Evolutionary conservation across 2,113 vertebrate genomes (phyloP), one percentile per base, ranked within the genome.

Genomic region (Isurus oxyrinchus): DNA sequence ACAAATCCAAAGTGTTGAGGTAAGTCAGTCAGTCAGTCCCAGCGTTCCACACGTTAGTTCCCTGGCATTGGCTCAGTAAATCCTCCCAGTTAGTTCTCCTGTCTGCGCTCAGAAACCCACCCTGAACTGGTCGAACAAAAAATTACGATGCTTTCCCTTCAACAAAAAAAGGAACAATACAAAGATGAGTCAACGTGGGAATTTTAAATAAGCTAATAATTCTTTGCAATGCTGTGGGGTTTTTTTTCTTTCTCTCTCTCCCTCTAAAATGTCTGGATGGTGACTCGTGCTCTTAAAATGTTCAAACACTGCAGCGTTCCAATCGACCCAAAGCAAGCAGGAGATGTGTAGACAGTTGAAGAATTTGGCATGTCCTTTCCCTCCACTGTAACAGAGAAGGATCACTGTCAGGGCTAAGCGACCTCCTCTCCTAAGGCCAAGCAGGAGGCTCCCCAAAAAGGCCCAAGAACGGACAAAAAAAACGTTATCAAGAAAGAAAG

Each of bases 261-360:
- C 14, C 87, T 31, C 53, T 55, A 31, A 84, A 84, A 84, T 19
- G 27, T 35, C 57, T 19, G 35, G 90, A 40, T 49, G 59, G 59
- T 63, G 19, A 63, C 4, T 8, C 35, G 5, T 6, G 13, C 4
- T 94, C 16, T 49, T 40, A 2, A 63, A 27, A n/a, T 1, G 55
- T n/a, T 93, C 90, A 19, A 40, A n/a, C 90, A 2, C 11, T 16
- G 57, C 90, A 19, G 35, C 5, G n/a, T 61, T 23, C 35, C 6
- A 0, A 7, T 6, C 35, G 59, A 59, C 13, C 1, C 27, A 5
- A 6, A 63, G 27, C 10, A 14, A 40, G 35, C 0, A 23, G 0
- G 0, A 2, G 0, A 21, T 8, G 90, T n/a, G 44, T 2, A 53
- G 84, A 10, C 10, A 35, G 59, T 16, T 23, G 59, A 63, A 8